These are phyloP conservation scores for Thomomys bottae DNA, from an alignment of 2,113 vertebrate species.

Conservation along the genomic window DNA sequence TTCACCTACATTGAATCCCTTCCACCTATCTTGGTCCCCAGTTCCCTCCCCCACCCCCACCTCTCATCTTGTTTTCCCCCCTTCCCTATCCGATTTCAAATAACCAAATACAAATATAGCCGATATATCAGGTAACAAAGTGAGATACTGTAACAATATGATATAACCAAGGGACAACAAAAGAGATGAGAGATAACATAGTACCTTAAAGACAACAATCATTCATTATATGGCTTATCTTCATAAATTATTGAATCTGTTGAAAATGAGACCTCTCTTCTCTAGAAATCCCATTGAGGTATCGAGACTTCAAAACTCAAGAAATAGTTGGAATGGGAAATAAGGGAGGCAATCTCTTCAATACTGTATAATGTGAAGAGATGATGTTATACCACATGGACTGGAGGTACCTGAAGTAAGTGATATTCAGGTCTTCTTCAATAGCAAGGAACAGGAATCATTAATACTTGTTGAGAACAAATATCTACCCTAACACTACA, in stretches of 20 bases:
- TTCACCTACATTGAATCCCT: too few relatives aligned
- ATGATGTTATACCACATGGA: not conserved
- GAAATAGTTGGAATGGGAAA: not conserved
- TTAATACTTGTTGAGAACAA: not conserved
- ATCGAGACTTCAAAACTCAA: not conserved
- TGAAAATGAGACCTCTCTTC: not conserved
- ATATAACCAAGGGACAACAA: too few relatives aligned
- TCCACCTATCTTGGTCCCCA: too few relatives aligned
- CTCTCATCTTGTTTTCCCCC: too few relatives aligned
- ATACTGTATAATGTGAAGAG: not conserved
- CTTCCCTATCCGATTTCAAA: too few relatives aligned
- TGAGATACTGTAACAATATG: too few relatives aligned
- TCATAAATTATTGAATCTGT: not conserved
- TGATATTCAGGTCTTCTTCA: not conserved
- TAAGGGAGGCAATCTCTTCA: not conserved
- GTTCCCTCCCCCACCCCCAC: too few relatives aligned
- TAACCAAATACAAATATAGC: too few relatives aligned
- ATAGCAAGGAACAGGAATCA: not conserved
- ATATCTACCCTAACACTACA: not conserved
- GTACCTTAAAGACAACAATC: too few relatives aligned
- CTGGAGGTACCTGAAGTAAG: not conserved
- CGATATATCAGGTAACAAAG: too few relatives aligned
- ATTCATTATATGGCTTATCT: too few relatives aligned
- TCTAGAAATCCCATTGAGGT: not conserved
- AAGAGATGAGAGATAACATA: too few relatives aligned